A percentile compares a stretch with the other conserved stretches of the same genome.
These are phyloP conservation scores for Papilio aristodemus DNA, from an alignment of 1,140 invertebrate species.

Conservation along the genomic window DNA sequence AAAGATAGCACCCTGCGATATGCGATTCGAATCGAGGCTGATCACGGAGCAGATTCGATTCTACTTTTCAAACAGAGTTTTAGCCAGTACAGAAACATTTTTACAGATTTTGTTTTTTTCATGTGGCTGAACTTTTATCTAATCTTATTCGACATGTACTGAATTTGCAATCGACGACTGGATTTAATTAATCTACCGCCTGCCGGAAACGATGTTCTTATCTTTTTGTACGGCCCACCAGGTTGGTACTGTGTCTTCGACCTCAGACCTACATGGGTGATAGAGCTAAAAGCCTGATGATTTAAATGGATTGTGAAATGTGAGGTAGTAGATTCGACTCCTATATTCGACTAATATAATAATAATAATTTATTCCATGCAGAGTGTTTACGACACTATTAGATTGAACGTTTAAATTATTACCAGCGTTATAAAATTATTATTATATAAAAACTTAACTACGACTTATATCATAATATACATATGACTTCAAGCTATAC, in stretches of 20 bases:
- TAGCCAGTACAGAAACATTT: too few relatives aligned
- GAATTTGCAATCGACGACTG: neutral
- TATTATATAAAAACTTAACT: neutral
- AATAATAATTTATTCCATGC: too few relatives aligned
- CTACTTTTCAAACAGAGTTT: too few relatives aligned
- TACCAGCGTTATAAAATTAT: neutral
- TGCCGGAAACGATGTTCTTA: neutral
- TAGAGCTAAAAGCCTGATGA: too few relatives aligned
- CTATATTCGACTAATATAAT: too few relatives aligned
- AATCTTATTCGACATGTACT: neutral
- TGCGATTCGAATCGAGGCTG: too few relatives aligned
- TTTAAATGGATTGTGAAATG: too few relatives aligned
- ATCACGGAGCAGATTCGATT: too few relatives aligned
- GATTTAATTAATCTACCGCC: neutral
- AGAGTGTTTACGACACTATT: too few relatives aligned
- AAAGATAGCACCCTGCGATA: too few relatives aligned
- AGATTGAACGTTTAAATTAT: too few relatives aligned
- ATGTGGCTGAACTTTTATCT: neutral
- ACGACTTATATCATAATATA: slow-evolving; percentile 10
- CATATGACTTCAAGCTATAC: neutral
- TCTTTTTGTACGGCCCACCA: neutral
- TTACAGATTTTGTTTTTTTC: neutral
- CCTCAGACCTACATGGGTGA: neutral
- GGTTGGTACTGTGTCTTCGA: neutral
- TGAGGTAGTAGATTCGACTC: too few relatives aligned